A percentile compares a stretch with the other conserved stretches of the same genome.
phyloP scores from a whole-genome alignment of 1,140 invertebrate genomes.

The Dendrolimus punctatus region DNA sequence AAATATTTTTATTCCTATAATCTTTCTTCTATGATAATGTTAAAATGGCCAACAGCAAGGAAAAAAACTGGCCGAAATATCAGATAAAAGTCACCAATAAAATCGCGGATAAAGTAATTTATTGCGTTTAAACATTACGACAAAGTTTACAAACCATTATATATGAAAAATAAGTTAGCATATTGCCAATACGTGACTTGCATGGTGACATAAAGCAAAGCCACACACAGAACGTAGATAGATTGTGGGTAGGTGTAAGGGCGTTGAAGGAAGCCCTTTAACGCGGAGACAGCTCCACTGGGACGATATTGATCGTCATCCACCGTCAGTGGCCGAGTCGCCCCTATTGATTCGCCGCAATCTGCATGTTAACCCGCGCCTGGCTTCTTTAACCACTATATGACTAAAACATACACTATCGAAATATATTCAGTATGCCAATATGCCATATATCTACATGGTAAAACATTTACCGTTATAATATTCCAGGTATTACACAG shows the following conservation, averaged over 20 bases:
- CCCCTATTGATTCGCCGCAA: conserved; percentile 69
- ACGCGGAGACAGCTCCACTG: conserved; percentile 65
- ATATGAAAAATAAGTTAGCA: too few species aligned
- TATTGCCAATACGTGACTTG: too few species aligned
- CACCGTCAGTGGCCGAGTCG: conserved; percentile 64
- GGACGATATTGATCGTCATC: conserved; percentile 69
- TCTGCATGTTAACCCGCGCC: conserved; percentile 65
- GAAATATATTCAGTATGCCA: conserved; percentile 13
- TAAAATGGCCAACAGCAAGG: too few species aligned
- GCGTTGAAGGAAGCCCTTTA: conserved; percentile 67
- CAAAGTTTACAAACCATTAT: too few species aligned
- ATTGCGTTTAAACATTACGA: too few species aligned
- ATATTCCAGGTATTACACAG: too few species aligned
- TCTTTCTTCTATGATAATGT: too few species aligned
- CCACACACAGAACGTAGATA: conserved; percentile 38
- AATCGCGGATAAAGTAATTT: too few species aligned
- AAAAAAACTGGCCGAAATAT: too few species aligned
- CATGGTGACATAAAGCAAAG: too few species aligned
- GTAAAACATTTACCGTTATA: conserved; percentile 4
- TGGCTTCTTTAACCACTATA: conserved; percentile 46
- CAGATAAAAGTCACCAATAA: too few species aligned
- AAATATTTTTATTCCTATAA: too few species aligned
- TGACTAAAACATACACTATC: conserved; percentile 24
- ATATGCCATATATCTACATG: conserved; percentile 4
- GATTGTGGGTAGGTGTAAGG: conserved; percentile 57